Evolutionary conservation across 2,797 vertebrate species (phyloP), one percentile per base, ranked within the genome.

Genomic region (Pelodytes ibericus): DNA sequence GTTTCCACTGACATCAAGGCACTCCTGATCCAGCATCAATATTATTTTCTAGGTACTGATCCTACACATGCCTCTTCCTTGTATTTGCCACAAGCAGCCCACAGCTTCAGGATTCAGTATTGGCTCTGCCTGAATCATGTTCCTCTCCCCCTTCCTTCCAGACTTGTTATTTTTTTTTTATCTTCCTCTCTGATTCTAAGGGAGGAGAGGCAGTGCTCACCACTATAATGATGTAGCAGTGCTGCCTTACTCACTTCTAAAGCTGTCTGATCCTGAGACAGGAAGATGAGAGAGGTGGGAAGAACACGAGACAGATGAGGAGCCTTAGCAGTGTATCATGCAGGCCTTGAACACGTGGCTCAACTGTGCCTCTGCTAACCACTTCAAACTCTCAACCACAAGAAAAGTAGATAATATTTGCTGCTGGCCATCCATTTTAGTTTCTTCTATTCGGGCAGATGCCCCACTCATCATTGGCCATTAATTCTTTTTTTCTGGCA

Each of bases 131-230:
- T 77, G 74, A 61, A 39, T 62, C 63, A 76, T 33, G 31, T 71
- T 22, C 20, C 53, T 66, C 68, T 72, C 24, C 39, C 62, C 11
- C 41, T 44, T 71, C 51, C 61, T 33, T 25, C 13, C 39, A n/a
- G 53, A 72, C 61, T 71, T 77, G 75, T 72, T 77, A 61, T 61
- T 36, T 77, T 66, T 71, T 36, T 77, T 66, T 71, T 53, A 72
- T 66, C 75, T 44, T 66, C 39, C 18, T 25, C 53, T 66, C 22
- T 66, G 69, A 72, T 71, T 72, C 53, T 39, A 51, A n/a, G 62
- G 61, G 61, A 66, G 69, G 41, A 72, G 41, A 57, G 22, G 60
- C 49, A 41, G 60, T 20, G 18, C n/a, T 33, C 26, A 49, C 75
- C 62, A 72, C 69, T 66, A 36, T 77, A 77, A 77, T 77, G 75